Percentiles rank a stretch among this genome's conserved stretches.
Evolutionary conservation across 2,797 vertebrate genomes (phyloP).

Genomic region (Typhlichthys eigenmanni): DNA sequence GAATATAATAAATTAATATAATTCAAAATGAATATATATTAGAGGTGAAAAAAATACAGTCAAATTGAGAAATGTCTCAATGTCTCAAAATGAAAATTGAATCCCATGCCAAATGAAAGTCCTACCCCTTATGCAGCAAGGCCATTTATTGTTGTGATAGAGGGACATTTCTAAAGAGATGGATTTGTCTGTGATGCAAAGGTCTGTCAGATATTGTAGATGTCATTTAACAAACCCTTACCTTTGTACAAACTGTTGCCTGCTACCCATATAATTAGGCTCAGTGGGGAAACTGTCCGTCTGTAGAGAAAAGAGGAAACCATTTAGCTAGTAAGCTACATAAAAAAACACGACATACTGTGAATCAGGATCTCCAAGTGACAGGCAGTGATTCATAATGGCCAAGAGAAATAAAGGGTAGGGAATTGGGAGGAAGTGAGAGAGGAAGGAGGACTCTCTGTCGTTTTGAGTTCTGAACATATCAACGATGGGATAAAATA

Average conservation of each 20-base stretch:
- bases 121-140: too few species aligned
- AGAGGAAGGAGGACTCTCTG: conserved; percentile 53
- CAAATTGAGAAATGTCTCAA: too few species aligned
- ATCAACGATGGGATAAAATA: conserved; percentile 85
- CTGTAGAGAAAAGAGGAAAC: conserved; percentile 85
- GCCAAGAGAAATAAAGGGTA: conserved; percentile 58
- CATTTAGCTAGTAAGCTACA: conserved; percentile 67
- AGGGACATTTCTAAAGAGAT: too few species aligned
- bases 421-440: conserved; percentile 14
- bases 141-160: too few species aligned
- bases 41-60: too few species aligned
- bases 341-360: conserved; percentile 83
- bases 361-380: conserved; percentile 88
- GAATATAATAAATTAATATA: too few species aligned
- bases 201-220: too few species aligned
- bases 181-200: too few species aligned
- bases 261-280: conserved; percentile 99
- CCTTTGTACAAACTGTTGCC: conserved; percentile 99
- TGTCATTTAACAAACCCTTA: conserved; percentile 88
- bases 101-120: too few species aligned
- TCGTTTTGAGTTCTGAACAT: conserved; percentile 83
- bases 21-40: too few species aligned
- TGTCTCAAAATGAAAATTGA: too few species aligned
- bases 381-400: conserved; percentile 90
- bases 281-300: conserved; percentile 99